Conservation (phyloP, 2,113 vertebrate species). For the Suncus etruscus region DNA sequence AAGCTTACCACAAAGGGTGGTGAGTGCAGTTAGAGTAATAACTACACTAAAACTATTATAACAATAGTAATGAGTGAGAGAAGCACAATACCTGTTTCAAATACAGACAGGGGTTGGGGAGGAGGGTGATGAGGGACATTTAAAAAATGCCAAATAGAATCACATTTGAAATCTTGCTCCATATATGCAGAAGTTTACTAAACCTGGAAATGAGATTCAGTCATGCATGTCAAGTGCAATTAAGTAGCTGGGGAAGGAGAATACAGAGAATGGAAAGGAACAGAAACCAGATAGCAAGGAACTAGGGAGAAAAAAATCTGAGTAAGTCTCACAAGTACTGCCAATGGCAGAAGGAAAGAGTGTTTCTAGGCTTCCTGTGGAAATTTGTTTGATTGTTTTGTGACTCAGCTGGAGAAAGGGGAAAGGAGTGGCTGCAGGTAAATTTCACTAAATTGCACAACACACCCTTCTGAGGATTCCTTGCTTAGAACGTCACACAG, state of each 20-base stretch:
- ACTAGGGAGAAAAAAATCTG: constrained; percentile 7
- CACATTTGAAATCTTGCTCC: not conserved
- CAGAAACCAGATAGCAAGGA: constrained; percentile 36
- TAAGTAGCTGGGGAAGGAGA: not conserved
- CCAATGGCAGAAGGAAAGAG: not conserved
- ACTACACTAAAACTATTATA: too few species aligned
- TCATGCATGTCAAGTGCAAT: not conserved
- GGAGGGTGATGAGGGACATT: not conserved
- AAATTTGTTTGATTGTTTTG: not conserved
- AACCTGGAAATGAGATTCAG: not conserved
- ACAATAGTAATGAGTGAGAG: too few species aligned
- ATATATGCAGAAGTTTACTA: not conserved
- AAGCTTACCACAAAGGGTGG: too few species aligned
- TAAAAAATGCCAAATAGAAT: not conserved
- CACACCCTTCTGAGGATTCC: not conserved
- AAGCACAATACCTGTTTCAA: too few species aligned
- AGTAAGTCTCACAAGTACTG: constrained; percentile 1
- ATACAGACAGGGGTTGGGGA: too few species aligned
- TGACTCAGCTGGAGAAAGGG: too few species aligned
- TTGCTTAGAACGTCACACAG: not conserved
- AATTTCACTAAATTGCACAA: not conserved
- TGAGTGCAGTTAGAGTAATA: too few species aligned
- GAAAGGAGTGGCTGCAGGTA: not conserved
- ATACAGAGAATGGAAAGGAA: constrained; percentile 49
- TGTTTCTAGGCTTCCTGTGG: not conserved